Percentiles rank a stretch among this genome's conserved stretches.
These are phyloP conservation scores for Brachypalpus laphriformis DNA, from an alignment of 2,888 invertebrate genomes.

Conservation along the genomic window DNA sequence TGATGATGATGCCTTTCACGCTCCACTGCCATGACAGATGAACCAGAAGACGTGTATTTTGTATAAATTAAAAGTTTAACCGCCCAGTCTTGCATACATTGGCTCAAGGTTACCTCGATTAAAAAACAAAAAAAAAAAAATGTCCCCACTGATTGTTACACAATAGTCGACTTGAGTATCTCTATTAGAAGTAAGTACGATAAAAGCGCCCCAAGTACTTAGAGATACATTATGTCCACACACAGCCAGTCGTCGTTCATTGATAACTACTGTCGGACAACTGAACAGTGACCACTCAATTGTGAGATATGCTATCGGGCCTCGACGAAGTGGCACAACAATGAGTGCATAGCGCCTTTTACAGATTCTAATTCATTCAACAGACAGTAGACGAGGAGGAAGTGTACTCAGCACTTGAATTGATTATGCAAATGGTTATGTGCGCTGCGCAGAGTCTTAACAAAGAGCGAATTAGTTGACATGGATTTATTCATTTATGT, in stretches of 20 bases:
- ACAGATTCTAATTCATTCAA: constrained; percentile 35
- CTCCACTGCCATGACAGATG: not conserved
- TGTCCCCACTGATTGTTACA: constrained; percentile 7
- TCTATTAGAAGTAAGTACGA: not conserved
- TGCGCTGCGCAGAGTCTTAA: not conserved
- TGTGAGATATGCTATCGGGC: constrained; percentile 43
- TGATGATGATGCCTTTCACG: not conserved
- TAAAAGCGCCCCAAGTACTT: not conserved
- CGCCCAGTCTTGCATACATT: not conserved
- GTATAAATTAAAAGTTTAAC: not conserved
- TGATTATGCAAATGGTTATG: constrained; percentile 56
- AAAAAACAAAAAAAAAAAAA: not conserved
- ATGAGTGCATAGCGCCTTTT: constrained; percentile 50
- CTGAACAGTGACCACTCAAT: constrained; percentile 51
- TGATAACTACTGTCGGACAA: constrained; percentile 41
- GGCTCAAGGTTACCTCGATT: constrained; percentile 13
- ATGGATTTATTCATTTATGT: constrained; percentile 33
- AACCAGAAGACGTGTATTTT: not conserved
- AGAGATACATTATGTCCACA: constrained; percentile 1
- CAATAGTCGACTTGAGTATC: constrained; percentile 11
- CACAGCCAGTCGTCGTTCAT: not conserved
- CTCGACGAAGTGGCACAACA: constrained; percentile 48
- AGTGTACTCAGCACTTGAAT: constrained; percentile 46
- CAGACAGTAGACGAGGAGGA: not conserved
- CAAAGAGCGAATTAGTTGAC: constrained; percentile 43